phyloP scores from a whole-genome alignment of 2,113 vertebrate species.

The Halcyon senegalensis region DNA sequence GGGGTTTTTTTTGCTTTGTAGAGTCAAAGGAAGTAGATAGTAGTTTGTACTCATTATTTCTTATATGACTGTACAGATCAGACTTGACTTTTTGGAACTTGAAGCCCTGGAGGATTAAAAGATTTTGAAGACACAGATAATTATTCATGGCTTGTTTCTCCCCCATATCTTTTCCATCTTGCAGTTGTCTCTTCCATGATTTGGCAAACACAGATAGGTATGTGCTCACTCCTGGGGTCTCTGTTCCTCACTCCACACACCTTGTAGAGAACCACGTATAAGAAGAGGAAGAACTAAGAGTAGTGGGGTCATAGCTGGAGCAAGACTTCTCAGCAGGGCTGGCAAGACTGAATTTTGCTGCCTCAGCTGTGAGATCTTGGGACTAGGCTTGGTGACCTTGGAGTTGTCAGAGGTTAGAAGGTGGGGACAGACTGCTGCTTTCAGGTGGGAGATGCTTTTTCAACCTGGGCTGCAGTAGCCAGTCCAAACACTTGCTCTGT shows the following conservation, averaged over 20 bases:
- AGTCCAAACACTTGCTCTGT: background rate
- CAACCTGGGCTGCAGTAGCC: background rate
- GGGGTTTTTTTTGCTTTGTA: background rate
- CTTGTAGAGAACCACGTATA: background rate
- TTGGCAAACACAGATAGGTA: background rate
- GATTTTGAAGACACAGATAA: background rate
- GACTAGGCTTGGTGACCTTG: background rate
- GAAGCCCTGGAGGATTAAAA: background rate
- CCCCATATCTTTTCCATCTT: background rate
- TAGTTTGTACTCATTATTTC: conserved; percentile 32
- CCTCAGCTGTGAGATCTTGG: background rate
- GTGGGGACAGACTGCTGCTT: background rate
- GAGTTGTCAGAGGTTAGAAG: background rate
- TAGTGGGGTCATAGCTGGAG: conserved; percentile 10
- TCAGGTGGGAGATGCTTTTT: background rate
- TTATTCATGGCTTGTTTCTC: background rate
- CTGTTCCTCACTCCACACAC: background rate
- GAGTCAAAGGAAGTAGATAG: conserved; percentile 13
- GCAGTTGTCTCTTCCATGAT: background rate
- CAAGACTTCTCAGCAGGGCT: background rate
- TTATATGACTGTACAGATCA: background rate
- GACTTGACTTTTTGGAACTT: background rate
- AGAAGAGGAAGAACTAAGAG: background rate
- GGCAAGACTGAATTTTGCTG: background rate
- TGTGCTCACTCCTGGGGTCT: background rate